Percentiles rank a stretch among this genome's conserved stretches.
These are phyloP conservation scores for Eristalis arbustorum DNA, from an alignment of 2,888 invertebrate species.

Conservation along the genomic window DNA sequence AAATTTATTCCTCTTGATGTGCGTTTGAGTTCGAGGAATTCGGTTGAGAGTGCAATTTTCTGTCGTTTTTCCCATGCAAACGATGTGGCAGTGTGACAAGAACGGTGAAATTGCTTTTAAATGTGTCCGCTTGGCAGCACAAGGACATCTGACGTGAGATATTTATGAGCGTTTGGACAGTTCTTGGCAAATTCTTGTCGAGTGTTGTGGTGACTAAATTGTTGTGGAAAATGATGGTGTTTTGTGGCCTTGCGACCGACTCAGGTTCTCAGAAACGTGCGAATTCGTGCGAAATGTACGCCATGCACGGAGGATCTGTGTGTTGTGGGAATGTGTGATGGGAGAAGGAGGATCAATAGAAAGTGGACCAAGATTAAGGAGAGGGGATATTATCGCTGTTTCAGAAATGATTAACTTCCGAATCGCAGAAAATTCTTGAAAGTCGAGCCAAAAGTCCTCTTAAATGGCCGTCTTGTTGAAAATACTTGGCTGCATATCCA, in stretches of 20 bases:
- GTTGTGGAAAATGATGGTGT: background rate
- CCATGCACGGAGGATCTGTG: too few species aligned
- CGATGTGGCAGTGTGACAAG: background rate
- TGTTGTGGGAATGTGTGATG: too few species aligned
- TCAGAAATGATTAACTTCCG: too few species aligned
- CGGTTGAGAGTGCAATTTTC: background rate
- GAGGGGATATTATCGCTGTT: too few species aligned
- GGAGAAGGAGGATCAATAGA: too few species aligned
- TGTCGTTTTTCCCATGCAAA: background rate
- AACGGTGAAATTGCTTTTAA: background rate
- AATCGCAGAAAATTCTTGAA: too few species aligned
- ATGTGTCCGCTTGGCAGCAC: background rate
- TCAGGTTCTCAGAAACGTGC: background rate
- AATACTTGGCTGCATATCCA: too few species aligned
- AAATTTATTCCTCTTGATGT: slow-evolving; percentile 17
- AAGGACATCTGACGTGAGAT: background rate
- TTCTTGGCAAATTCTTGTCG: too few species aligned
- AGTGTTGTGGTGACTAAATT: background rate
- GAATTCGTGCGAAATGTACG: too few species aligned
- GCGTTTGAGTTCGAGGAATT: background rate
- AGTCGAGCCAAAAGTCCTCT: too few species aligned
- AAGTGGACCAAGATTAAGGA: too few species aligned
- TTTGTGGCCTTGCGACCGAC: background rate
- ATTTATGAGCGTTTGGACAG: background rate
- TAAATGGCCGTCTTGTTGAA: too few species aligned